Evolutionary conservation across 2,888 invertebrate genomes (phyloP), one percentile per base, ranked within the genome.

Genomic region (Polydrusus pterygomalis): DNA sequence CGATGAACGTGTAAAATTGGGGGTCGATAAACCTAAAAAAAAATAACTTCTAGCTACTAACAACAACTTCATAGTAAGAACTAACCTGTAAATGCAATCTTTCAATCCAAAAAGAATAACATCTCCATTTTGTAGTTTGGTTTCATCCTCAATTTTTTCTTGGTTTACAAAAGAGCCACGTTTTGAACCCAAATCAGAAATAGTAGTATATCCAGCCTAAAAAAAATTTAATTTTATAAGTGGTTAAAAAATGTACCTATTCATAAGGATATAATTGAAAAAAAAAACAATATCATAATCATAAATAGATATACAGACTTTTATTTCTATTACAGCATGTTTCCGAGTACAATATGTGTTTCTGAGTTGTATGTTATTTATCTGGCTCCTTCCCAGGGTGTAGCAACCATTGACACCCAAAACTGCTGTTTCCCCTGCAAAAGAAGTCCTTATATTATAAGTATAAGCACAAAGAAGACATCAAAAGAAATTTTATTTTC

Each of bases 141-240:
- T 49, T 13, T 15, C 10, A 49, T 20, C 15, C 0, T 2, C 0
- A 20, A 74, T 49, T 62, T 62, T 49, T 18, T 17, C 9, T 17
- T 67, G 18, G 51, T 74, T 68, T 2, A 74, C 34, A 20, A 30
- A 74, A 15, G 63, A 68, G 10, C 74, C 74, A 8, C 49, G 20
- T 34, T 49, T 62, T 40, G 62, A 69, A 15, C 34, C 25, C 10
- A 67, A 5, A 51, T 67, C 74, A 17, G 10, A 3, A n/a, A 74
- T 49, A 45, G 18, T 25, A 38, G 54, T 68, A 18, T 15, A 15
- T 13, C 30, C 40, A 43, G 49, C 45, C 74, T 74, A n/a, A 40
- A 69, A 69, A 47, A 40, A 17, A n/a, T n/a, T 5, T 18, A 18
- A 62, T 8, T 18, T 49, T 15, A 49, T 6, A 43, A 10, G 34